Conservation (phyloP, 2,888 invertebrate species). For the Drosophila formosana region DNA sequence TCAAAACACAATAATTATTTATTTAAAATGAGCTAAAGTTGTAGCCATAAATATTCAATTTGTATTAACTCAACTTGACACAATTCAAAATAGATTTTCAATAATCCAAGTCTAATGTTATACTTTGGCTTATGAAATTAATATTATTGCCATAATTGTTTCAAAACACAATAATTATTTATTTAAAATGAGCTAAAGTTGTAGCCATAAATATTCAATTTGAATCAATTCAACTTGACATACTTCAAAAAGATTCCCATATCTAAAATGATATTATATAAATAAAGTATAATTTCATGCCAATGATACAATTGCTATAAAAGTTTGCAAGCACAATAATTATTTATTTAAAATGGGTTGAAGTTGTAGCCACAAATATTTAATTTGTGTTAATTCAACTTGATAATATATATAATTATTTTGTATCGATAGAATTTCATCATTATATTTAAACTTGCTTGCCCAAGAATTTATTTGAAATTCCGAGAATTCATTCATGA, state of each 20-base stretch:
- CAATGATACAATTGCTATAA: constrained; percentile 13
- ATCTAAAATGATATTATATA: neutral
- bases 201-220: constrained; percentile 4
- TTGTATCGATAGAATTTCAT: neutral
- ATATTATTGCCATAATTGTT: constrained; percentile 3
- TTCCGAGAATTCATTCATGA: constrained; percentile 27
- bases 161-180: constrained; percentile 3
- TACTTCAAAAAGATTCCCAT: neutral
- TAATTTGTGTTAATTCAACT: too few species aligned
- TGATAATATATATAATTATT: neutral
- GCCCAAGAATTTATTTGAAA: neutral
- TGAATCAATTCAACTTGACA: neutral
- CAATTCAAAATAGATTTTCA: neutral
- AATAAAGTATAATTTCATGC: constrained; percentile 9
- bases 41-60: constrained; percentile 4
- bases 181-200: constrained; percentile 1
- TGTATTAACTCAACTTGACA: neutral
- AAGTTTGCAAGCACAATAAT: neutral
- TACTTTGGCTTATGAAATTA: constrained; percentile 27
- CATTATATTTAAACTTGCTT: neutral
- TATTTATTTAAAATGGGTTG: constrained; percentile 5
- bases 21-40: constrained; percentile 1
- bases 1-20: constrained; percentile 4
- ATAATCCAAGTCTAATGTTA: constrained; percentile 4
- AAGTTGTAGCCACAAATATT: neutral